Conservation (phyloP, 2,113 vertebrate genomes). For the Todiramphus saurophagus region DNA sequence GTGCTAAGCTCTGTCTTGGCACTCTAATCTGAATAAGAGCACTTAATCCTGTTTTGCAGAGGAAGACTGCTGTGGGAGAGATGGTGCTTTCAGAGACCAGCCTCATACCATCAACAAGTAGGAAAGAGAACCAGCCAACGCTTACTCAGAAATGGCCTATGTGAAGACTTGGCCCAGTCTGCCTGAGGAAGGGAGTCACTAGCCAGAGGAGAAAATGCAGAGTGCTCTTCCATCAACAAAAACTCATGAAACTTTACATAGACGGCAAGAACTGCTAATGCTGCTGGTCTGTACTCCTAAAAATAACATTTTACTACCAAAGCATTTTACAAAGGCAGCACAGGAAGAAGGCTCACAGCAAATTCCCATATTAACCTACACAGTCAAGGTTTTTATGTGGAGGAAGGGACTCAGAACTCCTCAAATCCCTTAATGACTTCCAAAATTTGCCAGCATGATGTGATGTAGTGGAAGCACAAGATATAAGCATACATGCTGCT, state of each 20-base stretch:
- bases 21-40: neutral
- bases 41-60: neutral
- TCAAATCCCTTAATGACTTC: neutral
- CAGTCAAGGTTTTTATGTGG: neutral
- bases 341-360: neutral
- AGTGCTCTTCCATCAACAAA: neutral
- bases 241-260: neutral
- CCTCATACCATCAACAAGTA: neutral
- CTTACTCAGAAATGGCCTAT: neutral
- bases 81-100: neutral
- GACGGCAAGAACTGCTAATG: neutral
- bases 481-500: neutral
- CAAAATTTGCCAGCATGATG: neutral
- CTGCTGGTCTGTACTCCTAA: neutral
- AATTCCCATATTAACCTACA: neutral
- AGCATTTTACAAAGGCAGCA: neutral
- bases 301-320: neutral
- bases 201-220: neutral
- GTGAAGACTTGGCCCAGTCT: neutral
- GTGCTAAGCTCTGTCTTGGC: neutral
- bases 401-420: neutral
- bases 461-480: neutral
- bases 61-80: neutral
- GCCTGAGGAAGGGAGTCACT: neutral
- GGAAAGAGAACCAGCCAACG: neutral